These are phyloP conservation scores for Glyphotaelius pellucidus DNA, from an alignment of 2,888 invertebrate genomes.

Conservation along the genomic window DNA sequence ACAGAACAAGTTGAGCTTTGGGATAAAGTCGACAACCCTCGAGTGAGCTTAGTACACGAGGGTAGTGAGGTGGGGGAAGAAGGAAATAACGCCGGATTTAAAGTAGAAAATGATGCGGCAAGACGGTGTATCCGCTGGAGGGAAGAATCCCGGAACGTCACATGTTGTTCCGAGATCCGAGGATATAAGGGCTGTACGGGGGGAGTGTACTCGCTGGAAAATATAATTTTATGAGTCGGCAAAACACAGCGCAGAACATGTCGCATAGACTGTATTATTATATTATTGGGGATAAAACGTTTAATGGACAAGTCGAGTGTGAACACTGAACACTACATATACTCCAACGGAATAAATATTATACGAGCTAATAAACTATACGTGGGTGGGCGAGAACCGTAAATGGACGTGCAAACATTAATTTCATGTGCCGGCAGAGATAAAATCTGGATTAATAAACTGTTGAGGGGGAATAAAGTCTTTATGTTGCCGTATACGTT, in stretches of 20 bases:
- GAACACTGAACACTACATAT: slow-evolving; percentile 22
- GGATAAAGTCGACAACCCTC: slow-evolving; percentile 51
- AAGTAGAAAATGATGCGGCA: slow-evolving; percentile 40
- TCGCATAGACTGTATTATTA: slow-evolving; percentile 62
- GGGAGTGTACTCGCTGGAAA: slow-evolving; percentile 27
- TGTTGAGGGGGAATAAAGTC: slow-evolving; percentile 17
- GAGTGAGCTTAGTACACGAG: slow-evolving; percentile 16
- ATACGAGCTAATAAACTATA: slow-evolving; percentile 46
- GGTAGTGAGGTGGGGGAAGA: slow-evolving; percentile 7
- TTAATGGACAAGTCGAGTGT: slow-evolving; percentile 59
- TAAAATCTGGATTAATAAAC: slow-evolving; percentile 41
- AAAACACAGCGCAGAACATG: slow-evolving; percentile 45
- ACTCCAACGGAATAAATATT: slow-evolving; percentile 35
- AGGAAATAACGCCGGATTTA: slow-evolving; percentile 29
- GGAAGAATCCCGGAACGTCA: slow-evolving; percentile 59
- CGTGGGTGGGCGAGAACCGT: slow-evolving; percentile 11
- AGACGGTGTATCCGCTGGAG: slow-evolving; percentile 37
- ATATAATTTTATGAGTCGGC: slow-evolving; percentile 12
- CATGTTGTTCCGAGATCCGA: slow-evolving; percentile 56
- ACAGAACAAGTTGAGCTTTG: slow-evolving; percentile 19
- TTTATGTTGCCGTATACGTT: neutral
- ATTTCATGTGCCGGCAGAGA: slow-evolving; percentile 8
- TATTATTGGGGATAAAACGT: slow-evolving; percentile 64
- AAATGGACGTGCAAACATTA: slow-evolving; percentile 28
- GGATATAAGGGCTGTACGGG: slow-evolving; percentile 55